Evolutionary conservation across 2,888 invertebrate genomes (phyloP).

Genomic region (Lapara coniferarum): DNA sequence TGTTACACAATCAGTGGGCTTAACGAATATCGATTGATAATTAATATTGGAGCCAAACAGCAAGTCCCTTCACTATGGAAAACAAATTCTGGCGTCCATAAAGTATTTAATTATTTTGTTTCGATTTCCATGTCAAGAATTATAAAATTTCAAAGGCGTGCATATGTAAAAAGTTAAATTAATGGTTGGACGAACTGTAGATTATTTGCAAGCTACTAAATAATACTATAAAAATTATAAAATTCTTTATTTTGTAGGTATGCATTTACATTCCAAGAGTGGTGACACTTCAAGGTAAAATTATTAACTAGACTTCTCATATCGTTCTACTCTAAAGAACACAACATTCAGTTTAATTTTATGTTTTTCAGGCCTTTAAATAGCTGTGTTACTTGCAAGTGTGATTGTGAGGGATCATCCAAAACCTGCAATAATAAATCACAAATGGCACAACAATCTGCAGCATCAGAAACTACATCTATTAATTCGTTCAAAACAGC

Average conservation of each 20-base stretch:
- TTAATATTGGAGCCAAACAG: too few species aligned
- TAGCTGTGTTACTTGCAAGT: slow-evolving; percentile 24
- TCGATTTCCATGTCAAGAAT: too few species aligned
- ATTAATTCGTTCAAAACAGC: slow-evolving; percentile 60
- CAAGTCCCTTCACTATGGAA: too few species aligned
- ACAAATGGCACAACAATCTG: slow-evolving; percentile 27
- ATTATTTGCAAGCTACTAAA: too few species aligned
- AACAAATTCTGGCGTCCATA: too few species aligned
- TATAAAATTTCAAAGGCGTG: too few species aligned
- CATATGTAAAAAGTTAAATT: too few species aligned
- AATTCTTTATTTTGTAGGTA: slow-evolving; percentile 31
- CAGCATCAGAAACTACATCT: slow-evolving; percentile 53
- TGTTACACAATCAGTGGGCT: too few species aligned
- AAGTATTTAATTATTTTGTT: too few species aligned
- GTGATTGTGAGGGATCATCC: slow-evolving; percentile 31
- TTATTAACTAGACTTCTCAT: not conserved
- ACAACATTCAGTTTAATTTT: not conserved
- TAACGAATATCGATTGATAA: too few species aligned
- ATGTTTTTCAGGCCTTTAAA: slow-evolving; percentile 11
- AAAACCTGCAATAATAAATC: slow-evolving; percentile 31
- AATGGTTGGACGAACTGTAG: too few species aligned
- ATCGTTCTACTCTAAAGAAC: not conserved
- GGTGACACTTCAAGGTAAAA: slow-evolving; percentile 42
- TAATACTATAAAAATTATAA: too few species aligned
- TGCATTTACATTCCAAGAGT: slow-evolving; percentile 36